Percentiles rank a stretch among this genome's conserved stretches.
These are phyloP conservation scores for Hydraecia micacea DNA, from an alignment of 2,888 invertebrate genomes.

Conservation along the genomic window DNA sequence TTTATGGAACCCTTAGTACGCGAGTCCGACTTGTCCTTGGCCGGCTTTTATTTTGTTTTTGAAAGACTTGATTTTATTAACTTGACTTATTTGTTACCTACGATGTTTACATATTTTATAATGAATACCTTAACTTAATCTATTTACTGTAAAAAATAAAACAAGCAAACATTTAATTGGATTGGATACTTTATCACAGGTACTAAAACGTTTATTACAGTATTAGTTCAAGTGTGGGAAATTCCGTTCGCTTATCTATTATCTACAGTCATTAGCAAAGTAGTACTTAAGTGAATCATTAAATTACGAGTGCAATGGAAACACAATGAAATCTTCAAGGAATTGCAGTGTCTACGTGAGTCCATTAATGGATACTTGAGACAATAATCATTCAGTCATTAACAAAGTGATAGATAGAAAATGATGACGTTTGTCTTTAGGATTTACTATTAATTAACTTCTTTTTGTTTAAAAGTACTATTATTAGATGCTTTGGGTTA, in stretches of 20 bases:
- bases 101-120: neutral
- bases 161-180: neutral
- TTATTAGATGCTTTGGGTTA: neutral
- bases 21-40: neutral
- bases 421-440: neutral
- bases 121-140: neutral
- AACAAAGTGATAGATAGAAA: neutral
- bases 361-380: neutral
- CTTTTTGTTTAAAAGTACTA: neutral
- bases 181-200: neutral
- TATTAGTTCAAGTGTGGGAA: conserved; percentile 14
- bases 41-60: neutral
- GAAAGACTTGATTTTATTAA: neutral
- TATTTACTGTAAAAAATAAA: neutral
- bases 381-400: neutral
- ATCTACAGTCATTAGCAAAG: conserved; percentile 29
- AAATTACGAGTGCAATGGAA: conserved; percentile 1
- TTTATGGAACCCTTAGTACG: neutral
- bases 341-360: neutral
- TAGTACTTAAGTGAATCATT: conserved; percentile 1
- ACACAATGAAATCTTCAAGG: neutral
- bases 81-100: neutral
- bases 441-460: neutral
- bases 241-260: conserved; percentile 15
- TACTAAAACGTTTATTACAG: neutral